These are phyloP conservation scores for Neodiprion lecontei DNA, from an alignment of 1,140 invertebrate genomes.

Conservation along the genomic window DNA sequence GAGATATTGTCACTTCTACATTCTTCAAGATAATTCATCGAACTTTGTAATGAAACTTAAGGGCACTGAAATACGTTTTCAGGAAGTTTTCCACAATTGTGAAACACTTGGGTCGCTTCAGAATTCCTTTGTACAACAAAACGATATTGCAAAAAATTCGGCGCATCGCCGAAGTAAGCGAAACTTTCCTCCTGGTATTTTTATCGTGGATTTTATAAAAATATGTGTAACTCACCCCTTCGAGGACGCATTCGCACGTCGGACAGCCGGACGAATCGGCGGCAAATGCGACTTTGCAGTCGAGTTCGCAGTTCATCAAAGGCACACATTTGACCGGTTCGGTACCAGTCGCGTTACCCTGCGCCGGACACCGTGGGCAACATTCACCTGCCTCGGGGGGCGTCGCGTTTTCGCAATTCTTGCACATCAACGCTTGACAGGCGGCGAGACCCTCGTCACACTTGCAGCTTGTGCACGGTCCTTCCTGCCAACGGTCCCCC, in stretches of 20 bases:
- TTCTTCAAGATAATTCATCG: too few species aligned
- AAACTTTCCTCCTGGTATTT: too few species aligned
- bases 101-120: too few species aligned
- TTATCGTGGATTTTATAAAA: too few species aligned
- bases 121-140: too few species aligned
- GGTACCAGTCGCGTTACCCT: slow-evolving; percentile 25
- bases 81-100: too few species aligned
- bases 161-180: not conserved
- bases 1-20: too few species aligned
- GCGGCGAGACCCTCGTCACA: slow-evolving; percentile 43
- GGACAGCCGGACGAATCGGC: slow-evolving; percentile 39
- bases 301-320: slow-evolving; percentile 38
- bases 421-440: slow-evolving; percentile 54
- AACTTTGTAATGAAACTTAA: too few species aligned
- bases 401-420: slow-evolving; percentile 46
- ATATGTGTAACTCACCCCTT: slow-evolving; percentile 24
- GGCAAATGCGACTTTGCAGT: slow-evolving; percentile 40
- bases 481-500: slow-evolving; percentile 48
- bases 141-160: slow-evolving; percentile 2
- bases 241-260: slow-evolving; percentile 40
- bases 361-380: slow-evolving; percentile 48
- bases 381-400: slow-evolving; percentile 46
- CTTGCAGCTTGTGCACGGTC: slow-evolving; percentile 44
- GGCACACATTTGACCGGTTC: slow-evolving; percentile 29
- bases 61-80: too few species aligned